A percentile compares a stretch with the other conserved stretches of the same genome.
Evolutionary conservation across 1,140 invertebrate genomes (phyloP).

Genomic region (Drosophila bipectinata): DNA sequence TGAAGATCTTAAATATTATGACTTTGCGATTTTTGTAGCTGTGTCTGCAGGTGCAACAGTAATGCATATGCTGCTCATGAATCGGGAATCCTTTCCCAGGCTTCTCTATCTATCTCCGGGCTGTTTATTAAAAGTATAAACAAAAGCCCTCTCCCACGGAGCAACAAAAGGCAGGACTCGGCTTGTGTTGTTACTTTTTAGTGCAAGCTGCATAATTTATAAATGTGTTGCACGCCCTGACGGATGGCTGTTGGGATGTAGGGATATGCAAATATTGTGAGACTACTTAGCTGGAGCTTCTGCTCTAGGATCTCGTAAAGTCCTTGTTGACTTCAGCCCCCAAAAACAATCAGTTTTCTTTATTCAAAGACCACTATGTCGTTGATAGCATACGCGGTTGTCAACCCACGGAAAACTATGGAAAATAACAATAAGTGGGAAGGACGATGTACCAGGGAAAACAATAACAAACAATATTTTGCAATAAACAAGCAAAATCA

Average conservation of each 20-base stretch:
- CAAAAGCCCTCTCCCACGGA: slow-evolving; percentile 24
- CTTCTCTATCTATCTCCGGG: slow-evolving; percentile 2
- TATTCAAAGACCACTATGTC: neutral
- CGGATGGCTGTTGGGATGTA: slow-evolving; percentile 32
- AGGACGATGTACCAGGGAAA: neutral
- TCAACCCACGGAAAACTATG: slow-evolving; percentile 18
- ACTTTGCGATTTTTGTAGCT: neutral
- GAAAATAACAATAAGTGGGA: slow-evolving; percentile 6
- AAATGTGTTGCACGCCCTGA: slow-evolving; percentile 57
- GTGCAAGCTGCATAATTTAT: slow-evolving; percentile 74
- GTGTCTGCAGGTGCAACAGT: slow-evolving; percentile 59
- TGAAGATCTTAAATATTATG: neutral
- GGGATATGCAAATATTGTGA: slow-evolving; percentile 42
- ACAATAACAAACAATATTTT: slow-evolving; percentile 58
- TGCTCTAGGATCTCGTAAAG: neutral
- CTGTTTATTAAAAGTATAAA: slow-evolving; percentile 73
- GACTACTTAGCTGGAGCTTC: slow-evolving; percentile 19
- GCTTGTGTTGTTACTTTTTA: slow-evolving; percentile 59
- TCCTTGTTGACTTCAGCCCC: neutral
- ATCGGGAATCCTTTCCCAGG: slow-evolving; percentile 5
- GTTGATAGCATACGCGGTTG: slow-evolving; percentile 1
- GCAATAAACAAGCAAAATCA: slow-evolving; percentile 70
- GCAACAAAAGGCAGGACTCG: slow-evolving; percentile 60
- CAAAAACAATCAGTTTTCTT: slow-evolving; percentile 36
- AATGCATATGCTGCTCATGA: slow-evolving; percentile 54